Evolutionary conservation across 1,140 invertebrate genomes (phyloP), one percentile per base, ranked within the genome.

Genomic region (Drosophila quadrilineata): DNA sequence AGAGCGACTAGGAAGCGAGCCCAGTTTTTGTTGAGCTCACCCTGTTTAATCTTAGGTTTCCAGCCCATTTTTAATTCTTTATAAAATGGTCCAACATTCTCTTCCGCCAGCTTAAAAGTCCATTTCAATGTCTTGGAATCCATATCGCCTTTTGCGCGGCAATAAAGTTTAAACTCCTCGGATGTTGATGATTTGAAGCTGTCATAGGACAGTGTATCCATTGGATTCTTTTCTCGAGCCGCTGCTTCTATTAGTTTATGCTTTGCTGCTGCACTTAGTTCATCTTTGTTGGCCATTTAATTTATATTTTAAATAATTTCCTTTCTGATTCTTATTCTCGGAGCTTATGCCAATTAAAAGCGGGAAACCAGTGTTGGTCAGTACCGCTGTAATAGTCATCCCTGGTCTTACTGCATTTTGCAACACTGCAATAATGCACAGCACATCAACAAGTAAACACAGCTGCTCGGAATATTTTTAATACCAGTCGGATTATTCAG

Each of bases 1-100:
- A 90, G 89, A 48, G 92, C 94, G 41, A 95, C 89, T 29, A 95
- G 82, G 74, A 93, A 95, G 75, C 92, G 91, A 0, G 94, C 94
- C 77, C 90, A 90, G 22, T 92, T 89, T 64, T 94, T 93, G 2
- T 91, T 93, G 67, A 95, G 90, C 88, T 95, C 94, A 3, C 91
- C 89, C 33, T 90, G 76, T 75, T 95, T 95, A 3, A 92, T 90
- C 52, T 91, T 89, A 8, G 91, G 90, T 67, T 94, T 91, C 94
- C 94, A 95, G 2, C 94, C 94, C 92, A 93, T 93, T 14, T 71
- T 82, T 0, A 90, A 90, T 16, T 89, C 71, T 59, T 92, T 91
- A 74, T 93, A 95, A 87, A 92, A 88, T 9, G 88, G 71, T 49
- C 93, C 91, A 90, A 95, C 94, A 75, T 94, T 95, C 33, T 87